Conservation (phyloP, 1,140 invertebrate species). For the Saccostrea cuccullata region DNA sequence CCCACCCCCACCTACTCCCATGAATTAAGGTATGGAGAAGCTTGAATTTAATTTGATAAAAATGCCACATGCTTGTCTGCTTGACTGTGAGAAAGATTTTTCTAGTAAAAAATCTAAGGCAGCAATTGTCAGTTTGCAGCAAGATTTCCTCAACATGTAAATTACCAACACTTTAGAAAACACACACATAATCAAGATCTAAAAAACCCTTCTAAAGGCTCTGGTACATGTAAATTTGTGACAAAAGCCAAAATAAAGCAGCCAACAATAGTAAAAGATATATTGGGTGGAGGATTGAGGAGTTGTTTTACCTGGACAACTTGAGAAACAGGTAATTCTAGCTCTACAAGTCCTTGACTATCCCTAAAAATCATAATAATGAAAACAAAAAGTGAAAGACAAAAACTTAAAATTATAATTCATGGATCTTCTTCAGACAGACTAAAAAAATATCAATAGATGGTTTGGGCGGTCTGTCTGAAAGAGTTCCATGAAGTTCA, state of each 20-base stretch:
- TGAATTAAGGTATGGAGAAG: too few relatives aligned
- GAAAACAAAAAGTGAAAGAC: slow-evolving; percentile 49
- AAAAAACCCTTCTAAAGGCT: not conserved
- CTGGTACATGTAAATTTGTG: not conserved
- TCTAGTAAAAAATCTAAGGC: too few relatives aligned
- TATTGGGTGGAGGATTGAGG: not conserved
- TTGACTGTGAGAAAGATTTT: too few relatives aligned
- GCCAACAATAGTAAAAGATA: not conserved
- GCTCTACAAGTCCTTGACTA: slow-evolving; percentile 95
- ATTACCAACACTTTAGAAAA: not conserved
- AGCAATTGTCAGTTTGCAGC: too few relatives aligned
- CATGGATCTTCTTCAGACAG: slow-evolving; percentile 2
- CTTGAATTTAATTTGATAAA: too few relatives aligned
- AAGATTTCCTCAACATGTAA: too few relatives aligned
- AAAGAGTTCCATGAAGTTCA: not conserved
- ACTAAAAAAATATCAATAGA: not conserved
- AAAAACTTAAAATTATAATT: slow-evolving; percentile 43
- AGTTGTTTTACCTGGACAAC: slow-evolving; percentile 88
- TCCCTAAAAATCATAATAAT: slow-evolving; percentile 81
- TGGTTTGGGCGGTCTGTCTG: not conserved
- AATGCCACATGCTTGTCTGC: too few relatives aligned
- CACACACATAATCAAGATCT: not conserved
- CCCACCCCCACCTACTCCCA: too few relatives aligned
- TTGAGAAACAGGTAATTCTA: slow-evolving; percentile 99
- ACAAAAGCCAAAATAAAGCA: not conserved